These are phyloP conservation scores for Sterrhoptilus dennistouni DNA, from an alignment of 2,113 vertebrate species.

Conservation along the genomic window DNA sequence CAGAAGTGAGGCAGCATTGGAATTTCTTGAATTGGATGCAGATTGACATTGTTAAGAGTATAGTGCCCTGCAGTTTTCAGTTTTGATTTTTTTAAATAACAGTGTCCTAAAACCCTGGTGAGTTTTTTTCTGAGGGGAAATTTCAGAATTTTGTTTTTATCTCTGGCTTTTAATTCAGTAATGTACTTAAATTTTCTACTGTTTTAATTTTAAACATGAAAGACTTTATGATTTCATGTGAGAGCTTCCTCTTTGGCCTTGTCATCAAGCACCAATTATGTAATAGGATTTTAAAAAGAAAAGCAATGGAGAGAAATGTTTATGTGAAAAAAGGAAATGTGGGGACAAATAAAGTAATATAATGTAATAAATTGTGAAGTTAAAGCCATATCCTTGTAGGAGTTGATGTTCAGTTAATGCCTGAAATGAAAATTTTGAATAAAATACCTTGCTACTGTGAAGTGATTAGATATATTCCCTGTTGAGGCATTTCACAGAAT, in stretches of 20 bases:
- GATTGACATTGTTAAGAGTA: neutral
- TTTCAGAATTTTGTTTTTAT: neutral
- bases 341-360: neutral
- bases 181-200: neutral
- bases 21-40: neutral
- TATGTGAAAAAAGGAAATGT: neutral
- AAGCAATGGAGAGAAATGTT: neutral
- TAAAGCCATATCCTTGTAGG: neutral
- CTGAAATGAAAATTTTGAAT: neutral
- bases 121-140: neutral
- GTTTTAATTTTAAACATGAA: neutral
- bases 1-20: neutral
- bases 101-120: neutral
- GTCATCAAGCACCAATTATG: neutral
- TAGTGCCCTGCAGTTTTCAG: neutral
- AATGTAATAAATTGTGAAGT: neutral
- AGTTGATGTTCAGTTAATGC: neutral
- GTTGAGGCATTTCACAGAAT: neutral
- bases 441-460: neutral
- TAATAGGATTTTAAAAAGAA: neutral
- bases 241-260: neutral
- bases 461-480: neutral
- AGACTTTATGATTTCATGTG: neutral
- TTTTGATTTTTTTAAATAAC: neutral
- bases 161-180: neutral